Percentiles rank a stretch among this genome's conserved stretches.
Conservation (phyloP, 2,113 vertebrate genomes). For the Polypterus senegalus region DNA sequence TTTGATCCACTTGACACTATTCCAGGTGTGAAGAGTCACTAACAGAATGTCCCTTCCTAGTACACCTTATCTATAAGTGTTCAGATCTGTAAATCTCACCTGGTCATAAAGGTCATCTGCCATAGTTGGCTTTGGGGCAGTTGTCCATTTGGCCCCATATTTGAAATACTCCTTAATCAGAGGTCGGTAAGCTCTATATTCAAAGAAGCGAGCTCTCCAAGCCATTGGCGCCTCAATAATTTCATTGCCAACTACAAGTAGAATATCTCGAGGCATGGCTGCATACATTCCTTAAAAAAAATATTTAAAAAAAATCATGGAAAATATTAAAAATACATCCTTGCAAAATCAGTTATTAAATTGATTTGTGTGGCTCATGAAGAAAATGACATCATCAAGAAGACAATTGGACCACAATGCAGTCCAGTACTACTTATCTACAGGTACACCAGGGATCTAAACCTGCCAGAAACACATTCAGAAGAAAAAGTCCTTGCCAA, state of each 20-base stretch:
- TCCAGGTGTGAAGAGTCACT: too few species aligned
- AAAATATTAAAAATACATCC: neutral
- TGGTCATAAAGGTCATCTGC: constrained; percentile 82
- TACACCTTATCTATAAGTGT: too few species aligned
- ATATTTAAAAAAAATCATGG: neutral
- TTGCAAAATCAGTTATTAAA: too few species aligned
- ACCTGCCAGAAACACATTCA: too few species aligned
- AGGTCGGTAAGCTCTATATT: constrained; percentile 85
- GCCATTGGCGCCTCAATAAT: constrained; percentile 98
- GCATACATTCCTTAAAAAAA: constrained; percentile 79
- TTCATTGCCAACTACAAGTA: constrained; percentile 89
- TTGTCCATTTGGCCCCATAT: constrained; percentile 90
- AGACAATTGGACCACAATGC: too few species aligned
- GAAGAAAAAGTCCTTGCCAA: too few species aligned
- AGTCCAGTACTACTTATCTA: too few species aligned
- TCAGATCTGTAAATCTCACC: constrained; percentile 38
- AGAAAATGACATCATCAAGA: too few species aligned
- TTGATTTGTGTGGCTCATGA: too few species aligned
- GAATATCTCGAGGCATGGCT: constrained; percentile 94
- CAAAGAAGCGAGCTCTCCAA: constrained; percentile 94
- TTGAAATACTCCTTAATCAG: constrained; percentile 94
- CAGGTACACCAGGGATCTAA: too few species aligned
- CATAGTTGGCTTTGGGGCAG: constrained; percentile 95
- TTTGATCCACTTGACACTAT: too few species aligned
- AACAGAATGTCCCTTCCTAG: too few species aligned